Conservation (phyloP, 2,113 vertebrate species). For the Eublepharis macularius region DNA sequence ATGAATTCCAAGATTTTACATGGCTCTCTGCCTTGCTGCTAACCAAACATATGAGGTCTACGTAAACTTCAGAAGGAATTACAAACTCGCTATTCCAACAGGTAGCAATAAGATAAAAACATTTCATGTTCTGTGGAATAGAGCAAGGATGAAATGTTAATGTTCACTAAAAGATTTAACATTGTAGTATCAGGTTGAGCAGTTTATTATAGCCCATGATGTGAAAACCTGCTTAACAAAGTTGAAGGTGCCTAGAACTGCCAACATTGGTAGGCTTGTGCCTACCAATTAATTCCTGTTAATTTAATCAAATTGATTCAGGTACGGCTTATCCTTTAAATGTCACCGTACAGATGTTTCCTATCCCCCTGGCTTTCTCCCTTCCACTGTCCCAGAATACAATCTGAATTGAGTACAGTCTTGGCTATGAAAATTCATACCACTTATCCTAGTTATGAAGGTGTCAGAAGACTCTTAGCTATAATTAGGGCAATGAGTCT, state of each 20-base stretch:
- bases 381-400: too few species aligned
- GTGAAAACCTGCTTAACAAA: too few species aligned
- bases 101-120: background rate
- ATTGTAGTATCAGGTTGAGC: background rate
- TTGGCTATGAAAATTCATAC: too few species aligned
- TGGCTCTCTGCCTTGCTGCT: slow-evolving; percentile 10
- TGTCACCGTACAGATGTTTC: too few species aligned
- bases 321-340: background rate
- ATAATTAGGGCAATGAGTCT: background rate
- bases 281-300: too few species aligned
- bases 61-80: background rate
- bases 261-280: too few species aligned
- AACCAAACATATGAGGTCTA: background rate
- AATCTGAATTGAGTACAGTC: too few species aligned
- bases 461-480: background rate
- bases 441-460: background rate
- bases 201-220: too few species aligned
- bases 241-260: too few species aligned
- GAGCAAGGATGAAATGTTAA: background rate
- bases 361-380: too few species aligned
- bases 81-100: background rate
- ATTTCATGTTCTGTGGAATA: background rate
- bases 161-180: background rate
- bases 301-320: too few species aligned
- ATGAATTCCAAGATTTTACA: background rate